phyloP scores from a whole-genome alignment of 1,140 invertebrate genomes.

The Drosophila nebulosa region DNA sequence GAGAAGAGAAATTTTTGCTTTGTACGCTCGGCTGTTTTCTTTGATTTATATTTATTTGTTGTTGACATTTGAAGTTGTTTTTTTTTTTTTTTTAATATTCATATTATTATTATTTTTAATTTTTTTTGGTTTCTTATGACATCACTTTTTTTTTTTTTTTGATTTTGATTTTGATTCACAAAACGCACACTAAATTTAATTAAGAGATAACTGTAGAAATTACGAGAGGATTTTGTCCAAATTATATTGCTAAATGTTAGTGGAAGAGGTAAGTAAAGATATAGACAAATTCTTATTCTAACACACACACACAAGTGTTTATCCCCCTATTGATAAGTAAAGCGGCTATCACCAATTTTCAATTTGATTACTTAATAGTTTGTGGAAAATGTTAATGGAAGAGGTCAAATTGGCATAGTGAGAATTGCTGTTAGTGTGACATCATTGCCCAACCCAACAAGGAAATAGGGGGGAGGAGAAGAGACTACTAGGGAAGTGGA shows the following conservation, averaged over 20 bases:
- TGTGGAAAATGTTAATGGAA: constrained; percentile 5
- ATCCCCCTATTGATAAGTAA: not conserved
- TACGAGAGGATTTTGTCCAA: constrained; percentile 5
- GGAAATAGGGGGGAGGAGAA: not conserved
- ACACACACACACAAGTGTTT: not conserved
- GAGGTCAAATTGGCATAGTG: constrained; percentile 11
- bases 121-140: constrained; percentile 15
- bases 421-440: constrained; percentile 30
- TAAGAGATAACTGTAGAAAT: constrained; percentile 16
- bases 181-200: constrained; percentile 38
- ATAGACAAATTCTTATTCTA: not conserved
- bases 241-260: constrained; percentile 16
- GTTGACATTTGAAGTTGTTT: constrained; percentile 15
- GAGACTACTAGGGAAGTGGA: not conserved
- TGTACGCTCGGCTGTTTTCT: constrained; percentile 60
- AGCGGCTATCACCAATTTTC: constrained; percentile 5
- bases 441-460: constrained; percentile 41
- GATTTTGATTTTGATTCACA: not conserved
- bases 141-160: constrained; percentile 3
- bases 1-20: constrained; percentile 73
- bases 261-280: not conserved
- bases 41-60: constrained; percentile 37
- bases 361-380: constrained; percentile 26
- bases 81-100: constrained; percentile 11
- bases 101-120: constrained; percentile 6